Base-by-base conservation (phyloP, 35 echinoderm and acorn worm genomes). In the Strongylocentrotus purpuratus region DNA sequence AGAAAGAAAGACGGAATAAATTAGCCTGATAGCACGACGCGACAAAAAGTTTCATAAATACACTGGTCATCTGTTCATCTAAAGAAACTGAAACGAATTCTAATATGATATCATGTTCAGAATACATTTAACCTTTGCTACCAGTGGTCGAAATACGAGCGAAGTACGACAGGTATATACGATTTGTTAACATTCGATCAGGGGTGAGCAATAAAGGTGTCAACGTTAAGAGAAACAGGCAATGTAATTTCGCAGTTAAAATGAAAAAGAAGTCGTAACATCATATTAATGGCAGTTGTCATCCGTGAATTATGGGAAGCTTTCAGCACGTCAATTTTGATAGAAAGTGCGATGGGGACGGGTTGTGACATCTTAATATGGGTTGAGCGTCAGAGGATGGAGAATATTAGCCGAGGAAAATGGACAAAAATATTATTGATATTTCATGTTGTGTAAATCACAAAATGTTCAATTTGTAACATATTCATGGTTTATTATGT, bases 121-220 rank as follows among this genome's bases (percentile, higher is more conserved):
- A 33, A 86, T 31, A 31, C 10, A 31, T 86, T 13, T 86, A 13
- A 33, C n/a, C 20, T 9, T 86, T 33, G 28, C 9, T 46, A 89
- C 41, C 87, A 45, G 87, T 45, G 32, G 25, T 89, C 32, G 87
- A 89, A 46, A 89, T 45, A 45, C 32, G 12, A 25, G 33, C 32
- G 33, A 89, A 18, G 0, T 89, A 45, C 87, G 45, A 33, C 45
- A 17, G 33, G n/a, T 28, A 46, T 89, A 35, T 41, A 35, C 87
- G 87, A 89, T 89, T 89, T 89, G 33, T 89, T 89, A 89, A 89
- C 87, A 89, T 89, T 89, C 41, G 32, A 33, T 46, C 33, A 45
- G 18, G 11, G 25, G 32, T 31, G 32, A 89, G 87, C 87, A 33
- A 89, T 89, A 89, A 89, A 89, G 87, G 45, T 46, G 87, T 89